Conservation (phyloP, 2,888 invertebrate species). For the Timandra comae region DNA sequence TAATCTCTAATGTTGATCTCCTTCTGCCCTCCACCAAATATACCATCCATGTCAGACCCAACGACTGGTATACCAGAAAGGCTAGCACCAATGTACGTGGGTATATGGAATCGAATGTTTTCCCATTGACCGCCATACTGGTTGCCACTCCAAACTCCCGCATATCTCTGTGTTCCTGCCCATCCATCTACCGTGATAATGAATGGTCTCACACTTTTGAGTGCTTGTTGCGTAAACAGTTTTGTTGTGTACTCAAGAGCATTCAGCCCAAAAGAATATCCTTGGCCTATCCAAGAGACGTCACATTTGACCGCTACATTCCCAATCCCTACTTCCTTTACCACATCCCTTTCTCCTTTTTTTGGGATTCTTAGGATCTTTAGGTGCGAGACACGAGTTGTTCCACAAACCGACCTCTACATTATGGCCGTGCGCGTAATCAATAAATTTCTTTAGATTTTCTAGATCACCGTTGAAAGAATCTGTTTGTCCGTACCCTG, state of each 20-base stretch:
- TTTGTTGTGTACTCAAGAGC: conserved; percentile 55
- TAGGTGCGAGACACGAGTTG: conserved; percentile 56
- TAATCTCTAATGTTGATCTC: conserved; percentile 59
- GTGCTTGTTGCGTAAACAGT: conserved; percentile 42
- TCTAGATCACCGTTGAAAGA: conserved; percentile 57
- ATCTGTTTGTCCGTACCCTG: conserved; percentile 64
- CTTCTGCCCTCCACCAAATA: conserved; percentile 49
- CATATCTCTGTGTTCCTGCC: conserved; percentile 64
- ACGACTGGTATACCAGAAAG: conserved; percentile 61
- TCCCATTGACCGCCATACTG: conserved; percentile 67
- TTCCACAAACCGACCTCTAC: conserved; percentile 65
- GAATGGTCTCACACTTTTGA: conserved; percentile 39
- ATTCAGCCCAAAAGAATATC: conserved; percentile 60
- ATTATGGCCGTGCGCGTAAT: conserved; percentile 48
- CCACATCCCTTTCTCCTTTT: conserved; percentile 64
- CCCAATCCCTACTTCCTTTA: conserved; percentile 51
- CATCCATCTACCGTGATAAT: conserved; percentile 68
- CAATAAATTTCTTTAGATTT: conserved; percentile 52
- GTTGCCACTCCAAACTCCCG: conserved; percentile 66
- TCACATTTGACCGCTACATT: conserved; percentile 65
- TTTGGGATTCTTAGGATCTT: conserved; percentile 53
- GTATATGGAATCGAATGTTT: conserved; percentile 67
- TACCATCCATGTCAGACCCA: conserved; percentile 69
- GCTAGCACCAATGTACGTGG: conserved; percentile 61
- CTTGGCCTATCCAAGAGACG: conserved; percentile 63